A percentile compares a stretch with the other conserved stretches of the same genome.
Conservation (phyloP, 2,113 vertebrate genomes). For the Condylura cristata region DNA sequence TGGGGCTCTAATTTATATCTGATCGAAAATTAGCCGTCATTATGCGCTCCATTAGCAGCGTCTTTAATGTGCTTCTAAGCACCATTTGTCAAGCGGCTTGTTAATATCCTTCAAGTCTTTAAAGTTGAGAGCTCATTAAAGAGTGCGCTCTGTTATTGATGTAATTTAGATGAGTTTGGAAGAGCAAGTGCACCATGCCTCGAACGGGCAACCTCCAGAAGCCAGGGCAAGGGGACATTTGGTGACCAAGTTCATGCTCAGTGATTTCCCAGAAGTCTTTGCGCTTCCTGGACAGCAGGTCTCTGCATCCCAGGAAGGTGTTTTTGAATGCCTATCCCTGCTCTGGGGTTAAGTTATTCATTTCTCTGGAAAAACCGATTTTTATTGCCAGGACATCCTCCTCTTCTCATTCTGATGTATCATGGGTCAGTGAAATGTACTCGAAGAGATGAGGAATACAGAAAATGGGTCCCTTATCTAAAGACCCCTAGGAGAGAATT, state of each 20-base stretch:
- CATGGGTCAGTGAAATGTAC: background rate
- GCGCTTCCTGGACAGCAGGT: background rate
- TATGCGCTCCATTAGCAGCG: slow-evolving; percentile 99
- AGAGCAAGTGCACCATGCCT: slow-evolving; percentile 84
- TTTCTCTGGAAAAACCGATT: background rate
- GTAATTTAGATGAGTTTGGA: slow-evolving; percentile 96
- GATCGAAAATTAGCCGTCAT: slow-evolving; percentile 99
- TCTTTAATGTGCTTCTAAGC: slow-evolving; percentile 99
- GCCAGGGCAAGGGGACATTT: slow-evolving; percentile 51
- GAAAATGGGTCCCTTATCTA: background rate
- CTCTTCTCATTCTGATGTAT: background rate
- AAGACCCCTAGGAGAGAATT: background rate
- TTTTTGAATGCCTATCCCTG: background rate
- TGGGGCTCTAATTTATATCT: slow-evolving; percentile 99
- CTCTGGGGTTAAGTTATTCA: background rate
- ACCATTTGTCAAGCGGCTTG: slow-evolving; percentile 99
- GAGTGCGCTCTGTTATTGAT: slow-evolving; percentile 95
- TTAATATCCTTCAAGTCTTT: slow-evolving; percentile 99
- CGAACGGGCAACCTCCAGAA: slow-evolving; percentile 79
- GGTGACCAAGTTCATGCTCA: slow-evolving; percentile 37
- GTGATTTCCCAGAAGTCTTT: slow-evolving; percentile 43
- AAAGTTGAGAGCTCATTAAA: slow-evolving; percentile 99
- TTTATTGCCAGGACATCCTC: background rate
- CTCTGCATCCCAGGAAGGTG: background rate
- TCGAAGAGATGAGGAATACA: background rate